These are phyloP conservation scores for Nemurella pictetii DNA, from an alignment of 2,888 invertebrate genomes.

Conservation along the genomic window DNA sequence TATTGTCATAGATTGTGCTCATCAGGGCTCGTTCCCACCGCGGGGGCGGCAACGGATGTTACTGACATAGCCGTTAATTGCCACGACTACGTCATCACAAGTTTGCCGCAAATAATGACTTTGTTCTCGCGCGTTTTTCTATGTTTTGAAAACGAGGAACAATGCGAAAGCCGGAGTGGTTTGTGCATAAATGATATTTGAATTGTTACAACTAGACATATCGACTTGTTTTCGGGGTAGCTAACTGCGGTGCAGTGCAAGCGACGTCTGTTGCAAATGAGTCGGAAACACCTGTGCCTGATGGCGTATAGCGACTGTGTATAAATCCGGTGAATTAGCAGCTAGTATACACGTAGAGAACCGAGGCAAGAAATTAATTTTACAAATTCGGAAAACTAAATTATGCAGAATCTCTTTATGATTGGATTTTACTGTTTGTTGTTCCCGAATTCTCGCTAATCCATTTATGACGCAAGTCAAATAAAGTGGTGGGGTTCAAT, in stretches of 20 bases:
- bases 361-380: background rate
- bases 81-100: background rate
- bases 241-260: background rate
- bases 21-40: background rate
- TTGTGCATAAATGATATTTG: background rate
- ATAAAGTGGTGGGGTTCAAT: background rate
- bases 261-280: background rate
- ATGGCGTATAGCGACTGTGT: background rate
- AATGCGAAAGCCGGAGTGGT: background rate
- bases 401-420: background rate
- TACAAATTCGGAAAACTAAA: background rate
- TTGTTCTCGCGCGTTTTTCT: background rate
- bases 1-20: background rate
- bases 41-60: background rate
- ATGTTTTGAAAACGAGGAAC: background rate
- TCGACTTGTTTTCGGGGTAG: background rate
- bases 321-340: background rate
- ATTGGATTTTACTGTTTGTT: background rate
- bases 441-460: background rate
- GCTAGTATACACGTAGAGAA: background rate
- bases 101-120: background rate
- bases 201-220: background rate
- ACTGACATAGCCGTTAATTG: background rate
- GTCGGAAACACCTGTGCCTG: background rate
- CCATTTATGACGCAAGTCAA: background rate